These are phyloP conservation scores for Oncorhynchus gorbuscha DNA, from an alignment of 2,113 vertebrate species.

Conservation along the genomic window DNA sequence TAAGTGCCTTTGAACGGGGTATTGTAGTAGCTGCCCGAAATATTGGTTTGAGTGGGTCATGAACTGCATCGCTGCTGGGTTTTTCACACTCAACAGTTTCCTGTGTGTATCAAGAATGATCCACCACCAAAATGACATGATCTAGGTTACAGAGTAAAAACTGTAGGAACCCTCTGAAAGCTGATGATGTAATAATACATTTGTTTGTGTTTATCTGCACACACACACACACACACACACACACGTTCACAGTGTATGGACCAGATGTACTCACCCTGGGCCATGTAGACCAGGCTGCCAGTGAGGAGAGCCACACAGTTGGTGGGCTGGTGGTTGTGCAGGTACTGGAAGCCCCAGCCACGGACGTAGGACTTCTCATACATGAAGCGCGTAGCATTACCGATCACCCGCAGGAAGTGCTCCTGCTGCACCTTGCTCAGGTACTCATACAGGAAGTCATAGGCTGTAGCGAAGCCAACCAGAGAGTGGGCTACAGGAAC, in stretches of 20 bases:
- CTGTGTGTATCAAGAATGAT: too few relatives aligned
- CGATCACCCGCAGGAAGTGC: slow-evolving; percentile 92
- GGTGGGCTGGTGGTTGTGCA: slow-evolving; percentile 98
- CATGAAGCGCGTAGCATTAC: slow-evolving; percentile 90
- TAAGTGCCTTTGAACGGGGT: too few relatives aligned
- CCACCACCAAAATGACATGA: too few relatives aligned
- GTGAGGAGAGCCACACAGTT: slow-evolving; percentile 97
- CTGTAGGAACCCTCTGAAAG: not conserved
- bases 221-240: not conserved
- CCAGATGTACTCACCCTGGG: slow-evolving; percentile 82
- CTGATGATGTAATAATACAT: not conserved
- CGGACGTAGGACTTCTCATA: slow-evolving; percentile 92
- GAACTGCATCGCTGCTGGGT: too few relatives aligned
- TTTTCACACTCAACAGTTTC: too few relatives aligned
- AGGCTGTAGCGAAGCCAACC: slow-evolving; percentile 95
- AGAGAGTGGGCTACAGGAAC: slow-evolving; percentile 94
- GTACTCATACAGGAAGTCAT: slow-evolving; percentile 92
- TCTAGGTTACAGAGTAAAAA: too few relatives aligned
- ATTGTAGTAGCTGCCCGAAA: too few relatives aligned
- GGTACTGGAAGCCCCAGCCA: slow-evolving; percentile 97
- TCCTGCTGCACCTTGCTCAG: slow-evolving; percentile 90
- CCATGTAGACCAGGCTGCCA: slow-evolving; percentile 93
- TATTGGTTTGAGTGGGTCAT: too few relatives aligned
- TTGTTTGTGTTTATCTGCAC: not conserved
- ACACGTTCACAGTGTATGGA: not conserved